Evolutionary conservation across 2,888 invertebrate genomes (phyloP).

Genomic region (Celastrina argiolus): DNA sequence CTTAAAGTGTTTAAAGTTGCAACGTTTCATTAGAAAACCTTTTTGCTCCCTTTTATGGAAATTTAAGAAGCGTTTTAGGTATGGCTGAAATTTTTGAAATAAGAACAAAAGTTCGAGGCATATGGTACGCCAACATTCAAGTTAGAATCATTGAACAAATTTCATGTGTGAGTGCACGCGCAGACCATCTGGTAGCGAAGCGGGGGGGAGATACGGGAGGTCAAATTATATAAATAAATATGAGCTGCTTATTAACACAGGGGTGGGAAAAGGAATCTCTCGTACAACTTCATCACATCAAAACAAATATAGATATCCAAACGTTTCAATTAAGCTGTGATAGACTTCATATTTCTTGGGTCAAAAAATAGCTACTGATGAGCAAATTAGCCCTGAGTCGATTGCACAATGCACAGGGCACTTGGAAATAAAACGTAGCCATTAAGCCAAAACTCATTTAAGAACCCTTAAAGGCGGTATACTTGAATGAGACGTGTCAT

Average conservation of each 20-base stretch:
- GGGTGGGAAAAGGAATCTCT: slow-evolving; percentile 13
- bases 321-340: neutral
- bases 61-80: neutral
- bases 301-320: neutral
- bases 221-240: slow-evolving; percentile 23
- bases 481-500: slow-evolving; percentile 17
- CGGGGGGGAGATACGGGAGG: slow-evolving; percentile 30
- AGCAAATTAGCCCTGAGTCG: neutral
- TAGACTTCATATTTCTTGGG: neutral
- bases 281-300: slow-evolving; percentile 6
- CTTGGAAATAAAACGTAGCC: neutral
- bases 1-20: neutral
- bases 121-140: slow-evolving; percentile 19
- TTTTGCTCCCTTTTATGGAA: neutral
- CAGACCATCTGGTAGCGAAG: slow-evolving; percentile 28
- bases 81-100: neutral
- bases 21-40: neutral
- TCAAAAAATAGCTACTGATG: neutral
- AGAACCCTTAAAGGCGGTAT: slow-evolving; percentile 24
- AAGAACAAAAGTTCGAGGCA: slow-evolving; percentile 12
- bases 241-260: slow-evolving; percentile 17
- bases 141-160: slow-evolving; percentile 26
- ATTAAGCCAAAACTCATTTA: neutral
- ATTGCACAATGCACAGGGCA: neutral
- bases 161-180: slow-evolving; percentile 28